Evolutionary conservation across 2,888 invertebrate species (phyloP), one percentile per base, ranked within the genome.

Genomic region (Epinotia ramella): DNA sequence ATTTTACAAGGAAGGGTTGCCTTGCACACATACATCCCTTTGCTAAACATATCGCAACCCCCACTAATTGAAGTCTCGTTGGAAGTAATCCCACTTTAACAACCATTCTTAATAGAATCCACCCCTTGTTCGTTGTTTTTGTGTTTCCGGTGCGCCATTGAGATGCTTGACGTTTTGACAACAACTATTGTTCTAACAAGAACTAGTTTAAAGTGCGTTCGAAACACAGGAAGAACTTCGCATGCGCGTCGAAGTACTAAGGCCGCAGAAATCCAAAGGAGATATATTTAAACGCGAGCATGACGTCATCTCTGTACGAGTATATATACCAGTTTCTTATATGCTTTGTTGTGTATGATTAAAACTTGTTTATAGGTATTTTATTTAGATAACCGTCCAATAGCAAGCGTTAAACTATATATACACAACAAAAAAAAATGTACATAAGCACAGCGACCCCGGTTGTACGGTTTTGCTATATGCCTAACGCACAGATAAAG

Each of bases 1-100:
- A 90, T 91, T 92, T 91, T 91, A 93, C 90, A 88, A 84, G 82
- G 88, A 94, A 93, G 94, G 94, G 94, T 92, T 92, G 83, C 81
- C 84, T 86, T 84, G 85, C 87, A 84, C 87, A 84, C 85, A 85
- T 87, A 84, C 85, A 85, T 87, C 86, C 87, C 88, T 87, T 89
- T 86, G 92, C 92, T 90, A 92, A 91, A 92, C 91, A 89, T 90
- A 91, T 80, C 74, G 77, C 81, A 81, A 79, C 87, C 87, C 86
- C 84, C 82, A 84, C 86, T 84, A 84, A 87, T 86, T 82, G 79
- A 78, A 84, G 79, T 81, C 84, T 87, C 88, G 85, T 89, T 90
- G 87, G 86, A 86, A 86, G 85, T 91, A 92, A 92, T 91, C 90
- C 89, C 80, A 82, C 82, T 84, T 81, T 82, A 83, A 86, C 85